A percentile compares a stretch with the other conserved stretches of the same genome.
Conservation (phyloP, 2,888 invertebrate genomes). For the Choristoneura rosaceana region DNA sequence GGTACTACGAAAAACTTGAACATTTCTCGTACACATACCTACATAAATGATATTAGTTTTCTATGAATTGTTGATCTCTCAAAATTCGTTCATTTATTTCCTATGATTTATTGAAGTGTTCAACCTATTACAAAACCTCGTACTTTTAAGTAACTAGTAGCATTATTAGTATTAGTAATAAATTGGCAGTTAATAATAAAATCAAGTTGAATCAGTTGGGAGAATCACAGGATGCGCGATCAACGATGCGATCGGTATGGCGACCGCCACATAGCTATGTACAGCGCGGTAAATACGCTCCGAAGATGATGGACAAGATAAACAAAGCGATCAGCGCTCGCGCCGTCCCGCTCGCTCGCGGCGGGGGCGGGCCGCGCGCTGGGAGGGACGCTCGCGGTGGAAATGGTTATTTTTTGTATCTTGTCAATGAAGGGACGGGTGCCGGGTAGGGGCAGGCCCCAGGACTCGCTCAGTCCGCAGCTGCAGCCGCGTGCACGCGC, state of each 20-base stretch:
- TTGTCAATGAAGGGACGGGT: constrained; percentile 84
- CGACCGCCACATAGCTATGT: constrained; percentile 65
- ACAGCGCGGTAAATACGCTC: constrained; percentile 66
- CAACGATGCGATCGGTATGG: constrained; percentile 75
- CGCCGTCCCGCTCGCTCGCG: constrained; percentile 66
- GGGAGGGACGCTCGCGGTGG: constrained; percentile 64
- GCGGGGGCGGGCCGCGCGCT: constrained; percentile 66
- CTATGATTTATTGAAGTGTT: no score
- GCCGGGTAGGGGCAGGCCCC: constrained; percentile 71
- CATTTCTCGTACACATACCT: no score
- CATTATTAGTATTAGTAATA: not conserved
- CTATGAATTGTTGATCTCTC: no score
- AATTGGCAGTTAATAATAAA: not conserved
- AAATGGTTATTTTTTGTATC: constrained; percentile 82
- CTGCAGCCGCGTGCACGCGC: constrained; percentile 68
- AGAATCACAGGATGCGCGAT: constrained; percentile 69
- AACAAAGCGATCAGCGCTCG: constrained; percentile 67
- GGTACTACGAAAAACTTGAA: no score
- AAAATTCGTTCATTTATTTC: no score
- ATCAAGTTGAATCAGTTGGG: not conserved
- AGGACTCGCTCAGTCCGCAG: constrained; percentile 63
- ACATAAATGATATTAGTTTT: no score
- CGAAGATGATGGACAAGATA: constrained; percentile 80
- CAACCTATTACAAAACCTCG: no score
- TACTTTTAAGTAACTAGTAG: no score